A percentile compares a stretch with the other conserved stretches of the same genome.
These are phyloP conservation scores for Sander lucioperca DNA, from an alignment of 2,113 vertebrate genomes.

Conservation along the genomic window DNA sequence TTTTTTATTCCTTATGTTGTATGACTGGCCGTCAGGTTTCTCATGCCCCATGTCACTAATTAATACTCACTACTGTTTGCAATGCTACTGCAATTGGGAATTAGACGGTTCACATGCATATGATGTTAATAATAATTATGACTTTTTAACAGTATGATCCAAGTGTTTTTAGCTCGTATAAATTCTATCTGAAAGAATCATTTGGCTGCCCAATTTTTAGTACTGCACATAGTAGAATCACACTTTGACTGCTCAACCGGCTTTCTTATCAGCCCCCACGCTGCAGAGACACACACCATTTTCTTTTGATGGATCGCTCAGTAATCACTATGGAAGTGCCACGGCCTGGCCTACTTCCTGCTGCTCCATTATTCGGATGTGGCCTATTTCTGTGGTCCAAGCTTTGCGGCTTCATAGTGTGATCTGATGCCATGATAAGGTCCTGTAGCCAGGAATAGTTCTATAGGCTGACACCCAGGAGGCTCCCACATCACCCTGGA, in stretches of 20 bases:
- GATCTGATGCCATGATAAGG: conserved; percentile 1
- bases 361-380: conserved; percentile 38
- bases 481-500: not conserved
- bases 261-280: not conserved
- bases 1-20: too few relatives aligned
- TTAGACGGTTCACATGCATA: not conserved
- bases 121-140: not conserved
- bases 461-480: not conserved
- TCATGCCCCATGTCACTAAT: too few relatives aligned
- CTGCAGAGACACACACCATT: conserved; percentile 4
- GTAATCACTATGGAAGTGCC: not conserved
- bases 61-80: too few relatives aligned
- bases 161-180: not conserved
- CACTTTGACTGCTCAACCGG: not conserved
- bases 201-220: not conserved
- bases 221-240: not conserved
- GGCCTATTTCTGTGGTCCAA: conserved; percentile 53
- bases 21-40: too few relatives aligned
- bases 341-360: conserved; percentile 41
- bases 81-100: not conserved
- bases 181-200: not conserved
- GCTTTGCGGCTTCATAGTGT: not conserved
- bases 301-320: conserved; percentile 16
- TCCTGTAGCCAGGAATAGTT: conserved; percentile 1
- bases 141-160: not conserved